Evolutionary conservation across 2,113 vertebrate genomes (phyloP).

Genomic region (Siphamia tubifer): DNA sequence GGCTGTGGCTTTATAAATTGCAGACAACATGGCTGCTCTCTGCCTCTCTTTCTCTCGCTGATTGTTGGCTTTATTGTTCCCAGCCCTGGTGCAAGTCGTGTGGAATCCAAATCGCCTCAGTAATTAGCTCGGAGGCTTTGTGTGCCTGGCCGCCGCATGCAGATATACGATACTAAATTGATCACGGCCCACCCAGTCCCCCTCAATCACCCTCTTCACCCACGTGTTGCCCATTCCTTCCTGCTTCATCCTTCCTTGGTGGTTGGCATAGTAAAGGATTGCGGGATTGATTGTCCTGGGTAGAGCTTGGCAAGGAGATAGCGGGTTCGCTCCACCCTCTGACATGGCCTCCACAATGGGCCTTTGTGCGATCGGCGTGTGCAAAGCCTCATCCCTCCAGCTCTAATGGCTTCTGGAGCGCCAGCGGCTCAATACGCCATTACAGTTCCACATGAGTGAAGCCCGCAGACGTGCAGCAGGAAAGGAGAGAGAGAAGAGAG

Average conservation of each 20-base stretch:
- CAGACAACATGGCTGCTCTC: constrained; percentile 59
- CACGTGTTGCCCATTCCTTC: background rate
- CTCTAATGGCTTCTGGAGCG: constrained; percentile 68
- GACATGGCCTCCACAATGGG: constrained; percentile 68
- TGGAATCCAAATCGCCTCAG: constrained; percentile 67
- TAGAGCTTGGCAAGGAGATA: constrained; percentile 52
- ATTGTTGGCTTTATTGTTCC: constrained; percentile 73
- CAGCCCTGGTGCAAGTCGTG: constrained; percentile 59
- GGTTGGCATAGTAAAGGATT: constrained; percentile 33
- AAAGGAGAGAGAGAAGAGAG: constrained; percentile 10
- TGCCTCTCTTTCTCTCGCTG: constrained; percentile 42
- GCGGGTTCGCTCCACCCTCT: constrained; percentile 53
- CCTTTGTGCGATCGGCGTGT: constrained; percentile 59
- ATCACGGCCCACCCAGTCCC: constrained; percentile 46
- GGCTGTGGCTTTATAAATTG: constrained; percentile 63
- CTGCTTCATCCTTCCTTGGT: background rate
- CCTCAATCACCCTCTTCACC: constrained; percentile 40
- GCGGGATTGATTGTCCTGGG: constrained; percentile 67
- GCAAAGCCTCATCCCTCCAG: constrained; percentile 60
- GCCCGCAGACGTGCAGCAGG: constrained; percentile 17
- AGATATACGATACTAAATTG: constrained; percentile 70
- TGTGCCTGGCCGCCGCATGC: constrained; percentile 41
- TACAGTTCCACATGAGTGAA: constrained; percentile 60
- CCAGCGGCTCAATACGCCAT: constrained; percentile 65
- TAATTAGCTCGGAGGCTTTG: constrained; percentile 77